Evolutionary conservation across 2,113 vertebrate species (phyloP).

Genomic region (Tetraodon nigroviridis): DNA sequence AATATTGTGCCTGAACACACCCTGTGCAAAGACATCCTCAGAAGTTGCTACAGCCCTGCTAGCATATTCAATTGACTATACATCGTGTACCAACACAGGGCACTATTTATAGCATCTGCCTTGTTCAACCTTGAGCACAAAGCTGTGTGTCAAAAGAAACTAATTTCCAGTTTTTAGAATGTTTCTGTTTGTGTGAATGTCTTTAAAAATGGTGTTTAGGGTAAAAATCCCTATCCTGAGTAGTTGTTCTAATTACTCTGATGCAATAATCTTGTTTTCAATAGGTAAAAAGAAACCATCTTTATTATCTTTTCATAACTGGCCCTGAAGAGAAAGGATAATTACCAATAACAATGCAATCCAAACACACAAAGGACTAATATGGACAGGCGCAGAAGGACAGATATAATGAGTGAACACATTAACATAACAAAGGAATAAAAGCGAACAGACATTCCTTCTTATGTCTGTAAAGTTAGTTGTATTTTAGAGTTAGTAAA

Average conservation of each 20-base stretch:
- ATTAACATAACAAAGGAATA: slow-evolving; percentile 23
- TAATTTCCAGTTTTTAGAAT: not conserved
- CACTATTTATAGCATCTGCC: not conserved
- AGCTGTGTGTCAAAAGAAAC: not conserved
- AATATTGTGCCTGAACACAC: not conserved
- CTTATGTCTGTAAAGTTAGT: slow-evolving; percentile 16
- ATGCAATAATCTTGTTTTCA: too few species aligned
- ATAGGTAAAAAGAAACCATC: not conserved
- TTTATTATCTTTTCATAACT: slow-evolving; percentile 17
- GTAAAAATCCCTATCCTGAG: too few species aligned
- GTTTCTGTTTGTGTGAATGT: not conserved
- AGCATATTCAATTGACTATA: not conserved
- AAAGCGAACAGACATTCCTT: slow-evolving; percentile 7
- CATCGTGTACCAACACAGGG: not conserved
- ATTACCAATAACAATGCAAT: slow-evolving; percentile 12
- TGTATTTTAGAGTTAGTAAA: slow-evolving; percentile 40
- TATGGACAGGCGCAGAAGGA: not conserved
- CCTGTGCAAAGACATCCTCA: not conserved
- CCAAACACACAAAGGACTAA: slow-evolving; percentile 20
- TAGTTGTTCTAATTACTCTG: too few species aligned
- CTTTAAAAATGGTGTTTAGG: too few species aligned
- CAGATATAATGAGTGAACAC: slow-evolving; percentile 20
- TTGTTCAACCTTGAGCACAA: not conserved
- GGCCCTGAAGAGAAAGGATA: slow-evolving; percentile 11
- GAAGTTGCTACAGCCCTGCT: not conserved